Percentiles rank a stretch among this genome's conserved stretches.
Conservation (phyloP, 2,113 vertebrate species). For the Herpetotheres cachinnans region DNA sequence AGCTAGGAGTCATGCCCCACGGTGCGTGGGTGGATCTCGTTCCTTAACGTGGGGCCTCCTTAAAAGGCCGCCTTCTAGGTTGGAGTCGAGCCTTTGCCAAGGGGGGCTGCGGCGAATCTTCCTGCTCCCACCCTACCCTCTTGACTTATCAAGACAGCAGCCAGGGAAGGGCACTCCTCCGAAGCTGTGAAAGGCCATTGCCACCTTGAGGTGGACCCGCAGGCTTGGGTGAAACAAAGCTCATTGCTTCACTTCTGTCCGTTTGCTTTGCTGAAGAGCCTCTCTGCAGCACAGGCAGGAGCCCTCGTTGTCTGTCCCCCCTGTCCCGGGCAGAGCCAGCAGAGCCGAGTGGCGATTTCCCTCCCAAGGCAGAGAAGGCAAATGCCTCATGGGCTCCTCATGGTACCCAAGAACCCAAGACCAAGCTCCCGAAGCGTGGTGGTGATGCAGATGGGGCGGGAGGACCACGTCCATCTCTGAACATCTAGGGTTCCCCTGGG, state of each 20-base stretch:
- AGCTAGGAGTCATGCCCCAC: conserved; percentile 10
- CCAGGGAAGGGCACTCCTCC: neutral
- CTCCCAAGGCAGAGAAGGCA: neutral
- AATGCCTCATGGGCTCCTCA: accelerated
- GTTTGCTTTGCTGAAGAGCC: neutral
- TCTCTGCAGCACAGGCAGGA: neutral
- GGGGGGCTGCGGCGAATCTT: neutral
- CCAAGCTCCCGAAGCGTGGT: accelerated
- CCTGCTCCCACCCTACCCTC: accelerated
- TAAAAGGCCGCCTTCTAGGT: neutral
- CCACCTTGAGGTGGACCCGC: neutral
- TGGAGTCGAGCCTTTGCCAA: neutral
- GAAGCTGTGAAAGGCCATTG: neutral
- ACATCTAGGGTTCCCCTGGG: neutral
- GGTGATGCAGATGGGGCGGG: neutral
- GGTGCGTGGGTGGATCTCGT: neutral
- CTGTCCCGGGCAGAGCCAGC: neutral
- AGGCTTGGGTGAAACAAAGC: neutral
- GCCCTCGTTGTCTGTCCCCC: neutral
- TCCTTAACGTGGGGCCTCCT: neutral
- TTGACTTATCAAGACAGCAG: neutral
- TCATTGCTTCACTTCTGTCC: neutral
- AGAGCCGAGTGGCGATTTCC: neutral
- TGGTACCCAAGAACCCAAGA: neutral
- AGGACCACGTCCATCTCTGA: neutral